A percentile compares a stretch with the other conserved stretches of the same genome.
These are phyloP conservation scores for Marronus borbonicus DNA, from an alignment of 2,888 invertebrate genomes.

Conservation along the genomic window DNA sequence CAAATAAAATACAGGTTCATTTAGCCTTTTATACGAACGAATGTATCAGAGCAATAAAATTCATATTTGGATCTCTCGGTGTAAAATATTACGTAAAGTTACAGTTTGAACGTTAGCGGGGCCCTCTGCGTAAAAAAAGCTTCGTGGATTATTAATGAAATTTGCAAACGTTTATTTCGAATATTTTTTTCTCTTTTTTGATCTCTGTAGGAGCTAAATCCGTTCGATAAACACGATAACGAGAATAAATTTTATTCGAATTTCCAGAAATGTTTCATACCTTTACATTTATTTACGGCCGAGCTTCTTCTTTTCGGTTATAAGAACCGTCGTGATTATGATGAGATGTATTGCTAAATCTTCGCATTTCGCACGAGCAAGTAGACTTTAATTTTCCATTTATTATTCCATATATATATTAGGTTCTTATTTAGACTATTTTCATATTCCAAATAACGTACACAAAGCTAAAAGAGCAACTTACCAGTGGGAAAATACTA, in stretches of 20 bases:
- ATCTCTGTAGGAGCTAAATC: not conserved
- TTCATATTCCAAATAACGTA: too few species aligned
- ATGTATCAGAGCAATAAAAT: not conserved
- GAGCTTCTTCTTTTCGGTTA: too few species aligned
- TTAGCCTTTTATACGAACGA: not conserved
- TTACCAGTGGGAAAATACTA: too few species aligned
- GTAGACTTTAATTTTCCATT: too few species aligned
- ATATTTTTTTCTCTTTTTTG: not conserved
- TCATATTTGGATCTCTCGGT: not conserved
- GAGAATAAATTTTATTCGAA: not conserved
- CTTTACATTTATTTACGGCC: too few species aligned
- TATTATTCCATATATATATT: too few species aligned
- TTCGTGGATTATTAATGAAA: not conserved
- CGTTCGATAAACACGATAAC: not conserved
- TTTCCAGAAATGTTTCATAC: not conserved
- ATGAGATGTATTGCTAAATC: too few species aligned
- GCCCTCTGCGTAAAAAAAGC: not conserved
- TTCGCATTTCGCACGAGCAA: too few species aligned
- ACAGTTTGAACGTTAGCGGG: not conserved
- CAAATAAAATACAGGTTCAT: slow-evolving; percentile 12
- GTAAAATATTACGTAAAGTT: not conserved
- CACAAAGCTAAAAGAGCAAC: too few species aligned
- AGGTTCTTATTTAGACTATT: too few species aligned
- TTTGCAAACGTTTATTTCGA: slow-evolving; percentile 3
- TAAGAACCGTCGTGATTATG: too few species aligned